Percentiles rank a stretch among this genome's conserved stretches.
Evolutionary conservation across 2,888 invertebrate genomes (phyloP).

Genomic region (Amphiduros pacificus): DNA sequence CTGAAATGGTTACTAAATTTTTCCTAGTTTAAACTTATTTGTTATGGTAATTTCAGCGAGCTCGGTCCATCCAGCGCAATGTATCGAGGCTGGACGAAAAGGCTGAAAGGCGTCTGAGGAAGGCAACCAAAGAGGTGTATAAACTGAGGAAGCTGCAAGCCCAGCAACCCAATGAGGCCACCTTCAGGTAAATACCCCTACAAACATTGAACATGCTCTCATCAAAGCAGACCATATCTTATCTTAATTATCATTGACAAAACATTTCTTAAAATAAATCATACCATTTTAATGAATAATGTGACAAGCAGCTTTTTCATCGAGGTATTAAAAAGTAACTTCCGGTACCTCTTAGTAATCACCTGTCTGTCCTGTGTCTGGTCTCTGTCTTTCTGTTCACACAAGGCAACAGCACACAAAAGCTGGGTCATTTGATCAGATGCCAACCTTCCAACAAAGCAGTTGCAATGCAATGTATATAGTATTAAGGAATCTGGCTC

Average conservation of each 20-base stretch:
- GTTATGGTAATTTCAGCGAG: not conserved
- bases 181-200: constrained; percentile 79
- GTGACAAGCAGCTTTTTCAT: no score
- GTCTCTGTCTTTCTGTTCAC: no score
- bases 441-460: no score
- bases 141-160: constrained; percentile 84
- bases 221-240: no score
- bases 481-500: no score
- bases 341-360: no score
- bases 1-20: not conserved
- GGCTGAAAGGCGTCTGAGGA: constrained; percentile 79
- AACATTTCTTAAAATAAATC: not conserved
- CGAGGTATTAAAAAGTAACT: no score
- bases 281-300: no score
- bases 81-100: constrained; percentile 50
- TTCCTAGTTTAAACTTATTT: not conserved
- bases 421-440: no score
- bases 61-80: not conserved
- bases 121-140: constrained; percentile 89
- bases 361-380: no score
- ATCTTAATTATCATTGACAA: not conserved
- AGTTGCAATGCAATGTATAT: no score
- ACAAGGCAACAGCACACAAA: no score
- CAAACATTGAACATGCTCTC: not conserved
- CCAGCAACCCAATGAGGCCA: constrained; percentile 86